Evolutionary conservation across 2,113 vertebrate genomes (phyloP).

Genomic region (Paralichthys olivaceus): DNA sequence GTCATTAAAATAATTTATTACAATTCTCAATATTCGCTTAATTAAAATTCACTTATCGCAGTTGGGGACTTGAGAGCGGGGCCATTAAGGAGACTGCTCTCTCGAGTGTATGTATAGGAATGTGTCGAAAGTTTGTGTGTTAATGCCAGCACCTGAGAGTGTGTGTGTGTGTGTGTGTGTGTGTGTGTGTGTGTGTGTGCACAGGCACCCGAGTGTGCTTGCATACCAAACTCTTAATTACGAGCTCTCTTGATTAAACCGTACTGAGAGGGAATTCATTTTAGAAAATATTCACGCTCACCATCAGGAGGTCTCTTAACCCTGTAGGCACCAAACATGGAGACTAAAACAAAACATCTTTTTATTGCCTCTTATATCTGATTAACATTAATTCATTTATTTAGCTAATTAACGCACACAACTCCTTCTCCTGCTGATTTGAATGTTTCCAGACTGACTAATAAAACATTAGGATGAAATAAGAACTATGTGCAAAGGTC

Average conservation of each 20-base stretch:
- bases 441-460: too few species aligned
- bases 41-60: conserved; percentile 79
- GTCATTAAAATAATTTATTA: conserved; percentile 76
- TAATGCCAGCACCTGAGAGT: background rate
- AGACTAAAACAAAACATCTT: background rate
- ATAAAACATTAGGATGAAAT: too few species aligned
- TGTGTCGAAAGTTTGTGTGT: conserved; percentile 12
- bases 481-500: too few species aligned
- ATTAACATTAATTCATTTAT: too few species aligned
- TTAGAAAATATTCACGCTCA: background rate
- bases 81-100: conserved; percentile 66
- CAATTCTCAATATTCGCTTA: conserved; percentile 76
- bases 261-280: conserved; percentile 11
- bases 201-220: background rate
- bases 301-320: conserved; percentile 5
- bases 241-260: conserved; percentile 28
- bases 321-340: background rate
- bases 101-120: conserved; percentile 40
- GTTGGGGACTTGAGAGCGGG: conserved; percentile 58
- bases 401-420: too few species aligned
- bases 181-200: conserved; percentile 4
- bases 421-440: too few species aligned
- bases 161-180: conserved; percentile 18
- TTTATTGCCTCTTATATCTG: background rate
- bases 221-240: conserved; percentile 34